These are phyloP conservation scores for Saccostrea cuccullata DNA, from an alignment of 1,140 invertebrate species.

Conservation along the genomic window DNA sequence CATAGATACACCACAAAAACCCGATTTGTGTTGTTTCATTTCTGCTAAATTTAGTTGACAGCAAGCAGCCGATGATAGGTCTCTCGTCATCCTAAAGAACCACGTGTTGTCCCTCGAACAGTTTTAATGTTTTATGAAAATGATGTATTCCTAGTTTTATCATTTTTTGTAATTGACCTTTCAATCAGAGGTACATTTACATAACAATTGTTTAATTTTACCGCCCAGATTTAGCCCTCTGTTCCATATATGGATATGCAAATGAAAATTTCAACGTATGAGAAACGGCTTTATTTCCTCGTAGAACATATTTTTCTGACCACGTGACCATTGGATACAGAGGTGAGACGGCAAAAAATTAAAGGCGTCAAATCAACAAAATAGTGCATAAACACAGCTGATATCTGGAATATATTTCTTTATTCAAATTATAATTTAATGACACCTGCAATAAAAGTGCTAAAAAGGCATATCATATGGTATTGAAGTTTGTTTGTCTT, in stretches of 20 bases:
- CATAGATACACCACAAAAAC: constrained; percentile 14
- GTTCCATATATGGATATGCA: constrained; percentile 29
- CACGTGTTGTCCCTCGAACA: neutral
- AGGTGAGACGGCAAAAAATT: neutral
- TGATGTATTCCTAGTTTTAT: neutral
- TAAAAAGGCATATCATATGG: too few relatives aligned
- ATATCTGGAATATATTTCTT: neutral
- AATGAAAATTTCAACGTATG: constrained; percentile 30
- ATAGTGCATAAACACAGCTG: neutral
- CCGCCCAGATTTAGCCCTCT: constrained; percentile 19
- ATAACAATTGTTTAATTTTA: constrained; percentile 14
- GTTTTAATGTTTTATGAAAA: constrained; percentile 27
- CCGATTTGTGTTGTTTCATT: neutral
- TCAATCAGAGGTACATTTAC: constrained; percentile 25
- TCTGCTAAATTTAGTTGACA: constrained; percentile 4
- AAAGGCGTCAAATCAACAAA: neutral
- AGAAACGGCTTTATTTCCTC: constrained; percentile 9
- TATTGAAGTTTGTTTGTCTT: too few relatives aligned
- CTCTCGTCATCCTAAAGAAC: neutral
- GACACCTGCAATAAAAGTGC: too few relatives aligned
- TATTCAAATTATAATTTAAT: neutral
- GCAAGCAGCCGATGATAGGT: neutral
- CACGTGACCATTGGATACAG: neutral
- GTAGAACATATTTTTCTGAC: neutral
- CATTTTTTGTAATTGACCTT: constrained; percentile 26